A percentile compares a stretch with the other conserved stretches of the same genome.
These are phyloP conservation scores for Rattus norvegicus DNA, from an alignment of 2,113 vertebrate genomes.

Conservation along the genomic window DNA sequence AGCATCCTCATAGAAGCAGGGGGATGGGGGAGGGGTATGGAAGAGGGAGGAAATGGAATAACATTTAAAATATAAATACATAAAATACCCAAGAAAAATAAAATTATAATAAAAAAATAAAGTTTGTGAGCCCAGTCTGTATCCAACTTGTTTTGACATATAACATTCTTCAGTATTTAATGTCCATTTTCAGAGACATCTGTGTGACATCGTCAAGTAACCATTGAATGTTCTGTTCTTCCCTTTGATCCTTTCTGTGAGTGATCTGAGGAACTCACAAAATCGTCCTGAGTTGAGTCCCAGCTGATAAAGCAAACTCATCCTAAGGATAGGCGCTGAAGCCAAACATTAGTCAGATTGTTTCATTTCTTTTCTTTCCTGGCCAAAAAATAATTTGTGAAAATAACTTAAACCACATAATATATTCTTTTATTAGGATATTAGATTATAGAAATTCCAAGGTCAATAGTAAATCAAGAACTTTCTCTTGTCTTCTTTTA, in stretches of 20 bases:
- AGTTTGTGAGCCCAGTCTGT: neutral
- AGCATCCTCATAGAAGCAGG: too few species aligned
- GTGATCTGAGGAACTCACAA: neutral
- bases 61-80: too few species aligned
- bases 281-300: slow-evolving; percentile 9
- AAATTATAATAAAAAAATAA: neutral
- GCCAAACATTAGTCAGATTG: neutral
- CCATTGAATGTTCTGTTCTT: neutral
- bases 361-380: slow-evolving; percentile 29
- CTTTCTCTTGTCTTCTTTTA: neutral
- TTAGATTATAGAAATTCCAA: slow-evolving; percentile 26
- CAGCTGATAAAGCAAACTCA: neutral
- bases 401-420: slow-evolving; percentile 12
- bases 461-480: neutral
- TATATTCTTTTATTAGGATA: neutral
- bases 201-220: neutral
- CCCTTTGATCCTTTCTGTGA: neutral
- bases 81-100: too few species aligned
- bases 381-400: neutral
- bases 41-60: too few species aligned
- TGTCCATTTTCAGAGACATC: neutral
- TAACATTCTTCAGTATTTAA: too few species aligned
- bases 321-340: neutral
- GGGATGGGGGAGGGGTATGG: too few species aligned
- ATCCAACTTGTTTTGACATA: neutral